These are phyloP conservation scores for Panthera uncia DNA, from an alignment of 2,113 vertebrate species.

Conservation along the genomic window DNA sequence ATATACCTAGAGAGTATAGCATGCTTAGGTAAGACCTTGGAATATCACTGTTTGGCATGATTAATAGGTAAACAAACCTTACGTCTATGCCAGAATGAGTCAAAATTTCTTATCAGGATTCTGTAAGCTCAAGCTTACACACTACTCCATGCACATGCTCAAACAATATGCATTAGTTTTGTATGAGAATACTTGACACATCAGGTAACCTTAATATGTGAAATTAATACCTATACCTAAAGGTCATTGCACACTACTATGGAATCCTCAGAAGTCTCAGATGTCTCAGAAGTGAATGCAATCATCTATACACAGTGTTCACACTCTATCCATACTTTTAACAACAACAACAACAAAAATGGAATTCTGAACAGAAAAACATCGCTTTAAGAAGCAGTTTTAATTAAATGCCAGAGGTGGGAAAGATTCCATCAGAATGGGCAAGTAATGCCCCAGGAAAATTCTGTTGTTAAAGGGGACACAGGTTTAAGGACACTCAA, in stretches of 20 bases:
- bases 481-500: slow-evolving; percentile 90
- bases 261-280: slow-evolving; percentile 91
- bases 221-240: slow-evolving; percentile 80
- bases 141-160: slow-evolving; percentile 52
- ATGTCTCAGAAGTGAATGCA: slow-evolving; percentile 93
- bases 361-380: slow-evolving; percentile 82
- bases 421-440: slow-evolving; percentile 85
- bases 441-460: slow-evolving; percentile 91
- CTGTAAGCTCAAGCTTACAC: slow-evolving; percentile 51
- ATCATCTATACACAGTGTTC: slow-evolving; percentile 77
- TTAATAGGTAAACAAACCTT: slow-evolving; percentile 36
- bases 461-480: slow-evolving; percentile 85
- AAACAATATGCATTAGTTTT: neutral
- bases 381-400: slow-evolving; percentile 84
- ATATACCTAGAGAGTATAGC: neutral
- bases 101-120: slow-evolving; percentile 33
- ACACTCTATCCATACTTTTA: slow-evolving; percentile 1
- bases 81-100: neutral
- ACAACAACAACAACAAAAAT: slow-evolving; percentile 56
- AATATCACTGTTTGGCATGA: neutral
- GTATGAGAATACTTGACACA: slow-evolving; percentile 74
- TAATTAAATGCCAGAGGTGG: slow-evolving; percentile 85
- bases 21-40: neutral
- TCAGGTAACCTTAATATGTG: slow-evolving; percentile 77
- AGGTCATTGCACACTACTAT: slow-evolving; percentile 92